Base-by-base conservation (phyloP, 2,113 vertebrate species). In the Urocitellus parryii region DNA sequence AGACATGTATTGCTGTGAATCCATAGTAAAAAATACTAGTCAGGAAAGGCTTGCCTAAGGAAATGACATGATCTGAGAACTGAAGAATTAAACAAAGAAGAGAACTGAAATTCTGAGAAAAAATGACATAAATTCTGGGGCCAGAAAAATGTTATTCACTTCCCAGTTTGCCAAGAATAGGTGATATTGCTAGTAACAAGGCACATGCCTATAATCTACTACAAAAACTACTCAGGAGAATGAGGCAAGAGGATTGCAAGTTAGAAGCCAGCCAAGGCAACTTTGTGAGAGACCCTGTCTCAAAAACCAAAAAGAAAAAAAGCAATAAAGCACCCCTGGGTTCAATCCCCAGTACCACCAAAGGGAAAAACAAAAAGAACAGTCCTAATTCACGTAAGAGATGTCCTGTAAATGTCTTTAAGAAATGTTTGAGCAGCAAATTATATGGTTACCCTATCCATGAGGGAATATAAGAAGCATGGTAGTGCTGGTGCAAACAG, bases 71-170 rank as follows among this genome's bases (percentile, higher is more conserved):
- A 32, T 53, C 42, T 63, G 51, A 87, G 39, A 93, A 81, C 20
- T 56, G 34, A 89, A 76, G 91, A 76, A 76, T 63, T 90, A 72
- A 16, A 56, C 32, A 79, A 95, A 83, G 94, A 17, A 87, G 39
- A 48, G 25, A 83, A 42, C 13, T 29, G 25, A 97, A 16, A 42
- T 90, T 51, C 14, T 51, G 20, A 22, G 53, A 84, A 61, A 9
- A 58, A 78, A 20, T 53, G 32, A 32, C 65, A 87, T 61, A 83
- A 74, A 58, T 84, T 87, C 42, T 37, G 22, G 39, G 8, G 13
- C 51, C 56, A 58, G 29, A 76, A 32, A 78, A 45, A 67, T 63
- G 42, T 56, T 68, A 83, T 2, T 5, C 68, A 51, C 11, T 74
- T 73, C 11, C n/a, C n/a, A 82, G 16, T 90, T 96, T 87, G 42